Evolutionary conservation across 2,888 invertebrate species (phyloP), one percentile per base, ranked within the genome.

Genomic region (Geotrupes spiniger): DNA sequence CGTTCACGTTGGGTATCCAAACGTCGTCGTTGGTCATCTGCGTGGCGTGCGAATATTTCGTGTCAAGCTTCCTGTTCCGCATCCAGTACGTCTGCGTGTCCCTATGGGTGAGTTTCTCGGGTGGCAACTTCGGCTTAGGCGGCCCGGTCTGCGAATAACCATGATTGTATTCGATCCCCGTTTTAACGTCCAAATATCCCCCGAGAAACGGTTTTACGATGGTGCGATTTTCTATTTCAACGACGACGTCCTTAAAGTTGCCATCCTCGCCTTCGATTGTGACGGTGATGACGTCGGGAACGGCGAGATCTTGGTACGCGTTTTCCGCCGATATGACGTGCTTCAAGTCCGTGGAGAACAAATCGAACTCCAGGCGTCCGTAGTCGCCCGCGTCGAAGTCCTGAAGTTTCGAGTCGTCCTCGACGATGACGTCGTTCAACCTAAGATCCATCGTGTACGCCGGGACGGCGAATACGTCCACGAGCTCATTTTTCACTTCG

Each of bases 71-170:
- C 56, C 80, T 75, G 43, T 76, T 75, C 55, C 77, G 75, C 40
- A 76, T 78, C 14, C 59, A 65, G 48, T 64, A 65, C 1, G 86
- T 87, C 70, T 89, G 90, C 0, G 84, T 82, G 52, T 84, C 82
- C 54, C 85, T 74, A 53, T 78, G 79, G 44, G 70, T 77, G 63
- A 77, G 79, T 56, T 70, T 70, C 48, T 78, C 75, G 0, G 76
- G 72, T 0, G 77, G 76, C 29, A 80, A 57, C 59, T 76, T 80
- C 52, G 75, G 77, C 2, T 73, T 69, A 41, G 76, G 77, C 29
- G 84, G 84, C 0, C 82, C 83, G 2, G 93, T 93, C 75, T 94
- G 93, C 0, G 89, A 84, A 53, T 80, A 84, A 2, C 91, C 93
- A 72, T 95, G 87, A 60, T 89, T 83, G 67, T 85, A 94, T 61